These are phyloP conservation scores for Diaphora mendica DNA, from an alignment of 2,888 invertebrate species.

Conservation along the genomic window DNA sequence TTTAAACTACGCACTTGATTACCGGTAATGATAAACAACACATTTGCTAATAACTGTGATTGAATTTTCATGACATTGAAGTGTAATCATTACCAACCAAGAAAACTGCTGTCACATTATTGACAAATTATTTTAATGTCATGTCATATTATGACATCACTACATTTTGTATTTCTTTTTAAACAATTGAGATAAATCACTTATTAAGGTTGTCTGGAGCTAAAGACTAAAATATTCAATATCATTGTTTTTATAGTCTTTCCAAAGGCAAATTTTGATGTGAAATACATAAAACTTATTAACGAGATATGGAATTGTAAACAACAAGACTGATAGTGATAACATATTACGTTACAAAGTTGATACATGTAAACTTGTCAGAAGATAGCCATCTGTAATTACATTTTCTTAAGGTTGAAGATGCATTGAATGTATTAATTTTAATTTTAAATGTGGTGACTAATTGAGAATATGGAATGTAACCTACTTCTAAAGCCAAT, in stretches of 20 bases:
- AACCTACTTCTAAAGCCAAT: no score
- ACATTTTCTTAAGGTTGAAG: not conserved
- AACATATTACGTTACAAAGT: not conserved
- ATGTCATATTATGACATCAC: not conserved
- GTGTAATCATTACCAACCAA: not conserved
- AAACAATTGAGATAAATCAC: not conserved
- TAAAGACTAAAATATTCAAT: not conserved
- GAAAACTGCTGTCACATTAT: not conserved
- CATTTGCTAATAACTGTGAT: not conserved
- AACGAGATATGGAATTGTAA: not conserved
- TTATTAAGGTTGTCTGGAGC: not conserved
- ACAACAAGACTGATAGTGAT: not conserved
- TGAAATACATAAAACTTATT: not conserved
- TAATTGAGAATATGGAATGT: not conserved
- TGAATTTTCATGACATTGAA: not conserved
- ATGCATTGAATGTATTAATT: not conserved
- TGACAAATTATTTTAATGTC: not conserved
- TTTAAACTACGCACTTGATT: not conserved
- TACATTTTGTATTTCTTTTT: not conserved
- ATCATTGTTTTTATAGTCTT: not conserved
- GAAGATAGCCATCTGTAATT: not conserved
- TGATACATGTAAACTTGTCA: not conserved
- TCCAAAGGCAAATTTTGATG: not conserved
- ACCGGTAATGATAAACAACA: not conserved
- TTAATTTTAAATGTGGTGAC: not conserved